These are phyloP conservation scores for Sebastes dallii DNA, from an alignment of 2,797 vertebrate genomes.

Conservation along the genomic window DNA sequence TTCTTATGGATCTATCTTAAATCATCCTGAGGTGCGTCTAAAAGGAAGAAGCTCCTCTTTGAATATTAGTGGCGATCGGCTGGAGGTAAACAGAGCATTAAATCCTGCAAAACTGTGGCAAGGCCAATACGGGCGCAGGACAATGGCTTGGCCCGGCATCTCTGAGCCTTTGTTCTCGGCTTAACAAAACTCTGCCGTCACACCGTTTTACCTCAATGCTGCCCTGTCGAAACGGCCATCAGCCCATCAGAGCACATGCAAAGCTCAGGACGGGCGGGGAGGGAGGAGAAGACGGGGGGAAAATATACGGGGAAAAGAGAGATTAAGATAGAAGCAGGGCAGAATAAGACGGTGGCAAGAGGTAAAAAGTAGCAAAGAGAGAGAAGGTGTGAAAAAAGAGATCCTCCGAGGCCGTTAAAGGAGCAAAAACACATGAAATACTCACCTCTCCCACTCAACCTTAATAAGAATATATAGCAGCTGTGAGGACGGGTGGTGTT, in stretches of 20 bases:
- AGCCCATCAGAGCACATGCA: slow-evolving; percentile 93
- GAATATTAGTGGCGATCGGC: slow-evolving; percentile 90
- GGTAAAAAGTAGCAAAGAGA: neutral
- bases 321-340: slow-evolving; percentile 35
- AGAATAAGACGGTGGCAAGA: neutral
- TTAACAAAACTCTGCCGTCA: slow-evolving; percentile 99
- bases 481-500: slow-evolving; percentile 23
- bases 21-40: slow-evolving; percentile 50
- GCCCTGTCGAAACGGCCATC: slow-evolving; percentile 94
- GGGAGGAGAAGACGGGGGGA: neutral
- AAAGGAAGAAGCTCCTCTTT: slow-evolving; percentile 63
- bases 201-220: slow-evolving; percentile 95
- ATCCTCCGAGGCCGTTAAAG: slow-evolving; percentile 68
- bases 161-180: slow-evolving; percentile 92
- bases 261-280: slow-evolving; percentile 77
- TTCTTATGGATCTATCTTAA: slow-evolving; percentile 41
- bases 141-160: slow-evolving; percentile 84
- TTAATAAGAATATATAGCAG: slow-evolving; percentile 65
- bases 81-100: slow-evolving; percentile 98
- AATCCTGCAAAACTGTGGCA: slow-evolving; percentile 94
- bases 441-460: slow-evolving; percentile 40
- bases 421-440: slow-evolving; percentile 45
- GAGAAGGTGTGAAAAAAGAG: neutral
- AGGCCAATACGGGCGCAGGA: slow-evolving; percentile 90
- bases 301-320: slow-evolving; percentile 7